phyloP scores from a whole-genome alignment of 1,140 invertebrate species.

The Diachasma alloeum region DNA sequence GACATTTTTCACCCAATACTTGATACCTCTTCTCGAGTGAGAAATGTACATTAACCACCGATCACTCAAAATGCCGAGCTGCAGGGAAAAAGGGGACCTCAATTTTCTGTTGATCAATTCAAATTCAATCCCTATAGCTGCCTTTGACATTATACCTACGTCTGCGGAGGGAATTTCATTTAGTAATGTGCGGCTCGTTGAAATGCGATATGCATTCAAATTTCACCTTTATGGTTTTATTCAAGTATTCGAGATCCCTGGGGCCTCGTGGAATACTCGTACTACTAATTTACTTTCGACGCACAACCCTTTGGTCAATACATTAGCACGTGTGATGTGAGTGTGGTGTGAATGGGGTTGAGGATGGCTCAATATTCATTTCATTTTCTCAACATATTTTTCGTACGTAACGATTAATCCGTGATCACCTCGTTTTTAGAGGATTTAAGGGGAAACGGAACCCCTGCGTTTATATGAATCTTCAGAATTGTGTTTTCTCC shows the following conservation, averaged over 20 bases:
- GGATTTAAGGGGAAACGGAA: no score
- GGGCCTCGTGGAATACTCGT: not conserved
- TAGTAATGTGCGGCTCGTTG: slow-evolving; percentile 2
- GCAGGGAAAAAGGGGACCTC: no score
- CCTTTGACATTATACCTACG: slow-evolving; percentile 18
- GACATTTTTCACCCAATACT: not conserved
- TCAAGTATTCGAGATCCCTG: not conserved
- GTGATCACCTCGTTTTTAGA: no score
- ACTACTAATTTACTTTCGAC: not conserved
- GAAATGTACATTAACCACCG: no score
- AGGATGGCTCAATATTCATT: no score
- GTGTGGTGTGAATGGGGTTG: no score
- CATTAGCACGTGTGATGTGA: not conserved
- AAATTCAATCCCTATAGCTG: slow-evolving; percentile 12
- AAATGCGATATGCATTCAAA: slow-evolving; percentile 31
- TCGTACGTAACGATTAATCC: no score
- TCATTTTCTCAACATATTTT: no score
- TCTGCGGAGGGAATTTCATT: slow-evolving; percentile 17
- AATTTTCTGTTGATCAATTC: not conserved
- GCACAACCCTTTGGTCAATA: slow-evolving; percentile 59
- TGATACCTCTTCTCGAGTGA: no score
- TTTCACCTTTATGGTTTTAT: slow-evolving; percentile 6
- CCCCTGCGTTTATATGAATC: no score
- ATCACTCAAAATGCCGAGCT: no score
- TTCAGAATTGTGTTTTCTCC: no score